Conservation (phyloP, 1,140 invertebrate genomes). For the Varroa destructor region DNA sequence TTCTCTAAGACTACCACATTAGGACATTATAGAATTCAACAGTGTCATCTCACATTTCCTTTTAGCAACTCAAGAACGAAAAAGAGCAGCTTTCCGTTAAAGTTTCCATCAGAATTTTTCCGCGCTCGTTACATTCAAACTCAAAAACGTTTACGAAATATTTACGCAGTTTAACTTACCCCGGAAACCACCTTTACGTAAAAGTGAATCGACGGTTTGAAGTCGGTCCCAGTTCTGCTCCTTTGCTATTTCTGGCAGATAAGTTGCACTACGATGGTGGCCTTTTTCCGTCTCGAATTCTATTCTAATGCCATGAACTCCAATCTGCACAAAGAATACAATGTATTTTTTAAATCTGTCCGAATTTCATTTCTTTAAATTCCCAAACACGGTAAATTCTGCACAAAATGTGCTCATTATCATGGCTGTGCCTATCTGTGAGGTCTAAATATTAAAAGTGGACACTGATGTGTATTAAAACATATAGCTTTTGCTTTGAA, state of each 20-base stretch:
- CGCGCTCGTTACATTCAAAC: too few relatives aligned
- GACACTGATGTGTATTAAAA: too few relatives aligned
- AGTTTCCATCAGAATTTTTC: too few relatives aligned
- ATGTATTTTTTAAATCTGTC: constrained; percentile 28
- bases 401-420: constrained; percentile 11
- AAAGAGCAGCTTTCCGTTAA: too few relatives aligned
- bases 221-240: constrained; percentile 97
- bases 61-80: too few relatives aligned
- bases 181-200: constrained; percentile 92
- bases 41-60: too few relatives aligned
- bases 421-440: background rate
- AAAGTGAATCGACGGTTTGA: constrained; percentile 90
- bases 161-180: constrained; percentile 42
- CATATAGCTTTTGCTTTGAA: too few relatives aligned
- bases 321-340: constrained; percentile 47
- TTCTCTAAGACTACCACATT: too few relatives aligned
- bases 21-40: too few relatives aligned
- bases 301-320: constrained; percentile 91
- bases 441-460: too few relatives aligned
- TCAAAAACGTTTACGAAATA: too few relatives aligned
- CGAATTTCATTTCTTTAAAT: constrained; percentile 23
- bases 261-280: constrained; percentile 86
- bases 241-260: constrained; percentile 87
- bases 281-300: constrained; percentile 93
- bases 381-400: background rate